Percentiles rank a stretch among this genome's conserved stretches.
phyloP scores from a whole-genome alignment of 2,113 vertebrate species.

The Fulica atra region DNA sequence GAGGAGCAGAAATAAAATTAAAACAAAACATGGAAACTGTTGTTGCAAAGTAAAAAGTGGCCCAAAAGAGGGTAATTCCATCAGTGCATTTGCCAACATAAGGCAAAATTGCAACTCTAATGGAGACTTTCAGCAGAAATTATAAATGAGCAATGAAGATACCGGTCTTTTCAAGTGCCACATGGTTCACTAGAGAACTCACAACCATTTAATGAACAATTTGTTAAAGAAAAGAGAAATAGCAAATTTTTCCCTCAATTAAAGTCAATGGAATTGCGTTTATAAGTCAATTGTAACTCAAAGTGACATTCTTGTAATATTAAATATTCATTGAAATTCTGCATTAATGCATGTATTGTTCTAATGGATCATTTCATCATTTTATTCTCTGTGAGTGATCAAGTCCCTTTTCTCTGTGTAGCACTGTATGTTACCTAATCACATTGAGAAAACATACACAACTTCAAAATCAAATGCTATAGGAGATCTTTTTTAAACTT shows the following conservation, averaged over 20 bases:
- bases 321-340: background rate
- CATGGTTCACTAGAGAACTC: background rate
- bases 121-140: background rate
- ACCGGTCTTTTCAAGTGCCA: background rate
- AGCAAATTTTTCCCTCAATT: background rate
- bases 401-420: background rate
- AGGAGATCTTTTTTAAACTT: background rate
- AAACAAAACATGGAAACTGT: background rate
- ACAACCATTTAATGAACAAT: background rate
- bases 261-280: background rate
- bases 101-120: background rate
- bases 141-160: background rate
- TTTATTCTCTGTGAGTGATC: background rate
- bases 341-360: background rate
- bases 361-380: background rate
- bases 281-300: background rate
- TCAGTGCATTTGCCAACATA: background rate
- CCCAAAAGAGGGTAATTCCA: background rate
- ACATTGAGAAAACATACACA: background rate
- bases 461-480: background rate
- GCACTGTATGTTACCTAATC: background rate
- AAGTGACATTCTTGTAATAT: background rate
- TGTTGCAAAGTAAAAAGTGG: background rate
- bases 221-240: background rate
- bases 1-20: background rate